A percentile compares a stretch with the other conserved stretches of the same genome.
Evolutionary conservation across 1,140 invertebrate species (phyloP).

Genomic region (Neomicropteryx cornuta): DNA sequence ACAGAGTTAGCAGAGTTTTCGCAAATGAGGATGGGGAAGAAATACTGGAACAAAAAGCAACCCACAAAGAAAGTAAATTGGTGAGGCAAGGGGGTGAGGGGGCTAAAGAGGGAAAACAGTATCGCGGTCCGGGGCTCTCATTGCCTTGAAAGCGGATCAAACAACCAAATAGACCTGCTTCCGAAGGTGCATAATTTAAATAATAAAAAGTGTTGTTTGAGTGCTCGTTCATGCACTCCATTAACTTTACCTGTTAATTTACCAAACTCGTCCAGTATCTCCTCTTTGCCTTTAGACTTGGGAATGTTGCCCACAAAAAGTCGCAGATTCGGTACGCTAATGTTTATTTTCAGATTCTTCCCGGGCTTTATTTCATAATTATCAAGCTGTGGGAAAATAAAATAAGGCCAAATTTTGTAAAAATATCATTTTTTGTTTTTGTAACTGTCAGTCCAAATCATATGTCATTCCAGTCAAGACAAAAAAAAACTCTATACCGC

Average conservation of each 20-base stretch:
- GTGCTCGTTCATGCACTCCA: constrained; percentile 41
- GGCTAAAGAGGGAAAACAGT: no score
- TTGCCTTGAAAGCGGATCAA: no score
- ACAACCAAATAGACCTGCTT: no score
- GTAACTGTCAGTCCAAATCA: no score
- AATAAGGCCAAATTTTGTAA: constrained; percentile 41
- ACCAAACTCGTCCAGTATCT: constrained; percentile 99
- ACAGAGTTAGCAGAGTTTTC: no score
- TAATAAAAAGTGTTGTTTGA: constrained; percentile 27
- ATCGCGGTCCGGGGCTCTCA: no score
- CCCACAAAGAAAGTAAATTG: no score
- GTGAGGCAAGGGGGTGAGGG: constrained; percentile 10
- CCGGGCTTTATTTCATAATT: constrained; percentile 99
- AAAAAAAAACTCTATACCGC: no score
- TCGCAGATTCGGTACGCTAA: constrained; percentile 99
- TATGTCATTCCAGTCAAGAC: no score
- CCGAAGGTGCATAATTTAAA: no score
- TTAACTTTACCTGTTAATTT: constrained; percentile 98
- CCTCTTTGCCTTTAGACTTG: constrained; percentile 99
- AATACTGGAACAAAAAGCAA: no score
- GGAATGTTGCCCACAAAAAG: constrained; percentile 99
- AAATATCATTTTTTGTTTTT: constrained; percentile 10
- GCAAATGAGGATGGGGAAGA: no score
- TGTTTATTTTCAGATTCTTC: constrained; percentile 99
- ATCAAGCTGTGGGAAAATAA: constrained; percentile 84